Evolutionary conservation across 2,888 invertebrate genomes (phyloP).

Genomic region (Macrosiphum euphorbiae): DNA sequence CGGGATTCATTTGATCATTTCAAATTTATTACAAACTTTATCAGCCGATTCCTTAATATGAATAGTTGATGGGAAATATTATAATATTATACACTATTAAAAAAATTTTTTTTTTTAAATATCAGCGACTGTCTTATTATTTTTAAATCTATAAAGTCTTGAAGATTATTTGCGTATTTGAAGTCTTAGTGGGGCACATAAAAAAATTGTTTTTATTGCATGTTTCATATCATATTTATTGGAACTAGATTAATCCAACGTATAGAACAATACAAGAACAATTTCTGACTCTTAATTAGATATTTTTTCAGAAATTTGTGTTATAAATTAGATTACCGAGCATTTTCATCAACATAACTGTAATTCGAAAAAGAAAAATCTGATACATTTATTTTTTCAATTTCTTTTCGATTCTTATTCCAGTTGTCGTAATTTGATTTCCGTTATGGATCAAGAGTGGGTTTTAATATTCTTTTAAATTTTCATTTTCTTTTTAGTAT

Average conservation of each 20-base stretch:
- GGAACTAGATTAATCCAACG: background rate
- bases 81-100: background rate
- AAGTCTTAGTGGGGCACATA: background rate
- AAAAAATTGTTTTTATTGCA: background rate
- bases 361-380: too few species aligned
- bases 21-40: background rate
- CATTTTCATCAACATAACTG: too few species aligned
- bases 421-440: too few species aligned
- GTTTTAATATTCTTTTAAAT: too few species aligned
- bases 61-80: background rate
- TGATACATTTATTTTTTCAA: too few species aligned
- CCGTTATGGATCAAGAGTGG: too few species aligned
- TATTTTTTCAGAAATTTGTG: too few species aligned
- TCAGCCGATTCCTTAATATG: background rate
- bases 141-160: background rate
- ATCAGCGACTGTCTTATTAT: background rate
- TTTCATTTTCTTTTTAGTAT: background rate
- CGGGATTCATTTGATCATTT: background rate
- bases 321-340: too few species aligned
- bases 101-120: background rate
- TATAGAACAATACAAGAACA: background rate
- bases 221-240: background rate
- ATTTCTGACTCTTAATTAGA: too few species aligned
- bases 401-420: too few species aligned
- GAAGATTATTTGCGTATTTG: background rate